phyloP scores from a whole-genome alignment of 2,113 vertebrate species.

The Prietella phreatophila region DNA sequence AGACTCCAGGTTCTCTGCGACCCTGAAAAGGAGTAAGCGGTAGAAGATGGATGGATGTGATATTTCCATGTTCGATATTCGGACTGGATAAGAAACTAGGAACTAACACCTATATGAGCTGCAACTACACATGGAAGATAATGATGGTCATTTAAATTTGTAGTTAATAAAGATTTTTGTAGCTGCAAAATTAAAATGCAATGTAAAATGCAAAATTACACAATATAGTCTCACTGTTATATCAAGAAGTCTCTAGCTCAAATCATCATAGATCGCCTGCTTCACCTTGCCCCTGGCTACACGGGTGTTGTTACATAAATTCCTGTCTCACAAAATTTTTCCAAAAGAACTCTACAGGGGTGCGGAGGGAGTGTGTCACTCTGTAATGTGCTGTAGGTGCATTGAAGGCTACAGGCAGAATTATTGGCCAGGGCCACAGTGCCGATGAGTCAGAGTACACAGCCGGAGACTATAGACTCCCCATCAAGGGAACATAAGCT shows the following conservation, averaged over 20 bases:
- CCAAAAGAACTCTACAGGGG: conserved; percentile 43
- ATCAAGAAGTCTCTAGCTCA: not conserved
- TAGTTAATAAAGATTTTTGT: not conserved
- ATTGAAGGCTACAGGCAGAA: conserved; percentile 65
- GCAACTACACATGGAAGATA: not conserved
- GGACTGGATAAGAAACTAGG: not conserved
- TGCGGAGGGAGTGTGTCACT: conserved; percentile 61
- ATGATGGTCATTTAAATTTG: not conserved
- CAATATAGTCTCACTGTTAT: not conserved
- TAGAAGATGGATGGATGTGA: not conserved
- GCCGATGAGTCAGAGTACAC: conserved; percentile 61
- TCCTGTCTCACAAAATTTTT: conserved; percentile 45
- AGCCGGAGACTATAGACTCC: conserved; percentile 67
- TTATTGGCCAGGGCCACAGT: conserved; percentile 65
- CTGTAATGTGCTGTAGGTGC: conserved; percentile 70
- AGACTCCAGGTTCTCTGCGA: no score
- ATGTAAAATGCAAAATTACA: not conserved
- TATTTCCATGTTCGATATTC: not conserved
- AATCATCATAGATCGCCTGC: conserved; percentile 11
- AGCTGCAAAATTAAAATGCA: not conserved
- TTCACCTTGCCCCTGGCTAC: conserved; percentile 37
- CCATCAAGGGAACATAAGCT: conserved; percentile 74
- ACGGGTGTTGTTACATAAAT: conserved; percentile 38
- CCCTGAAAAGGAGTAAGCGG: no score
- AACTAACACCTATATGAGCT: not conserved